phyloP scores from a whole-genome alignment of 2,113 vertebrate genomes.

The Nycticebus coucang region DNA sequence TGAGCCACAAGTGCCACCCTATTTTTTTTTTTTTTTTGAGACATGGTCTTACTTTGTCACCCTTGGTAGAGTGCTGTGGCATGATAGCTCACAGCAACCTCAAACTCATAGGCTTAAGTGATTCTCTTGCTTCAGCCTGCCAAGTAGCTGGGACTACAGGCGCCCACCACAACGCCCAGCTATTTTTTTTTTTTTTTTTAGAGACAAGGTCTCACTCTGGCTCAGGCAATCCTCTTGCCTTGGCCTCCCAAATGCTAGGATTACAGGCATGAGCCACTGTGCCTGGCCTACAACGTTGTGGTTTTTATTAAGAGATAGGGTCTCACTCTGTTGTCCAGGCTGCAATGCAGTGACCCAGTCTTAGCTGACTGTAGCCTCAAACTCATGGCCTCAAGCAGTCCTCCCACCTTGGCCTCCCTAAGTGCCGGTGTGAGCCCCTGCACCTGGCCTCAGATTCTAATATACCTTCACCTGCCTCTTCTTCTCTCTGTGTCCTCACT shows the following conservation, averaged over 20 bases:
- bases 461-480: not conserved
- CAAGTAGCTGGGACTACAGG: too few species aligned
- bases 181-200: too few species aligned
- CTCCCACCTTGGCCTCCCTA: not conserved
- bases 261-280: too few species aligned
- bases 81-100: not conserved
- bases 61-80: not conserved
- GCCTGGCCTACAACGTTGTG: too few species aligned
- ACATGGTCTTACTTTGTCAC: not conserved
- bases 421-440: not conserved
- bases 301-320: not conserved
- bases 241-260: not conserved
- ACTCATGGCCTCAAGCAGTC: too few species aligned
- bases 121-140: not conserved
- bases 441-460: not conserved
- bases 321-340: not conserved
- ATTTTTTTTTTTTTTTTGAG: not conserved
- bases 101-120: not conserved
- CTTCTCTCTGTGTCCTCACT: not conserved
- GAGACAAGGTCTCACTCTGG: too few species aligned
- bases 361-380: too few species aligned
- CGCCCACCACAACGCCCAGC: too few species aligned
- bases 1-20: too few species aligned
- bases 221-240: not conserved
- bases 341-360: too few species aligned